Evolutionary conservation across 2,797 vertebrate genomes (phyloP), one percentile per base, ranked within the genome.

Genomic region (Pangasius larnaudii): DNA sequence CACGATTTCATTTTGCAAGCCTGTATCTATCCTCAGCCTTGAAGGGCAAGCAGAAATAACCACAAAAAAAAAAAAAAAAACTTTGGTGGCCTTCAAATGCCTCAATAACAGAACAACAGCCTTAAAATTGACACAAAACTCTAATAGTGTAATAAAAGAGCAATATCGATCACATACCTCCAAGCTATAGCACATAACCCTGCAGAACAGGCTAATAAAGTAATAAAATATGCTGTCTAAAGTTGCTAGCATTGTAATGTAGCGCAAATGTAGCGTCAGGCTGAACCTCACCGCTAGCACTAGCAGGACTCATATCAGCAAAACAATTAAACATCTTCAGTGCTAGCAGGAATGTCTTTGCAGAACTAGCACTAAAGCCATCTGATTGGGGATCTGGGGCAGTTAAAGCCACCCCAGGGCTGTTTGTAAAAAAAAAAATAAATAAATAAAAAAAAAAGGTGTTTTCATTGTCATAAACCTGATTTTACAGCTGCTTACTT

Each of bases 121-220:
- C 65, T 71, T 84, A 71, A 71, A 71, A 84, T 71, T 84, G 83
- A 71, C 65, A 71, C 18, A 39, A 84, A 24, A 24, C 19, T 84
- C 10, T 84, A 84, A 84, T 53, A 36, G 22, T 84, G 63, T 71
- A 71, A 71, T 84, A 84, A 84, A 84, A 84, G 83, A 56, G 30
- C 46, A 84, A 84, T 84, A 84, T 84, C 49, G 49, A 84, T 84
- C 83, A 84, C 83, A 33, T 24, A 71, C 30, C 65, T 84, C 9
- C 65, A 24, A 84, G 83, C 83, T 51, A 39, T 39, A 71, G 63
- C 63, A 84, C 65, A 71, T 53, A 84, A 71, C 65, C 83, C 46
- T 71, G 49, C 65, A 84, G 65, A 84, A 71, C 65, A 84, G n/a
- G 19, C 63, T 84, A 36, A 84, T 84, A 39, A 71, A 84, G 83